Percentiles rank a stretch among this genome's conserved stretches.
Conservation (phyloP, 2,113 vertebrate genomes). For the Leucoraja erinaceus region DNA sequence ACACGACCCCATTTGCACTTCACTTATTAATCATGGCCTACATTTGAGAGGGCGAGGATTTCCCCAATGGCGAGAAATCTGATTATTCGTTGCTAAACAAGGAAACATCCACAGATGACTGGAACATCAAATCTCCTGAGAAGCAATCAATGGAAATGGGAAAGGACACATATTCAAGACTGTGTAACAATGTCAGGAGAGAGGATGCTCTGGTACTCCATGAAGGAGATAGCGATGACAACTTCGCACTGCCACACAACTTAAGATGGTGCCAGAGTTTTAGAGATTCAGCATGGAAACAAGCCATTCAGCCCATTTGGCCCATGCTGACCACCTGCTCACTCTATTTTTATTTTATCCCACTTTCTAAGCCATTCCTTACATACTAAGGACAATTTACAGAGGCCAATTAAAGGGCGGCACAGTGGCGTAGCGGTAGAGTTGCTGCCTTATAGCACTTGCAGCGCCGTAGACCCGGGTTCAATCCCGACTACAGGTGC, state of each 20-base stretch:
- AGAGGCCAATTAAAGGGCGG: no score
- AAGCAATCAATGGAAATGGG: background rate
- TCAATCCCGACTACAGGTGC: no score
- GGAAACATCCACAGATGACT: background rate
- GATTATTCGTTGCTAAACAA: background rate
- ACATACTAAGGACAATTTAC: no score
- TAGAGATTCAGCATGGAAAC: no score
- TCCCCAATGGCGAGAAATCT: background rate
- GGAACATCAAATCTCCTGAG: background rate
- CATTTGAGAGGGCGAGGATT: background rate
- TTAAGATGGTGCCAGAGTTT: no score
- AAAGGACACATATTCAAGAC: background rate
- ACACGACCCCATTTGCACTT: background rate
- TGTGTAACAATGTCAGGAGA: background rate
- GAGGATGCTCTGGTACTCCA: background rate
- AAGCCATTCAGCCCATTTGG: no score
- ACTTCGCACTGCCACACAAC: background rate
- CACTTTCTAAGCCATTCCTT: no score
- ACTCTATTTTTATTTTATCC: no score
- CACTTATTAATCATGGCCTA: background rate
- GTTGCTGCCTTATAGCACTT: no score
- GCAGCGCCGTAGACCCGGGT: no score
- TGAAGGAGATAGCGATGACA: background rate
- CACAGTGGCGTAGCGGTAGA: no score
- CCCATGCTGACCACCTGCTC: no score